These are phyloP conservation scores for Spisula subtruncata DNA, from an alignment of 2,888 invertebrate genomes.

Conservation along the genomic window DNA sequence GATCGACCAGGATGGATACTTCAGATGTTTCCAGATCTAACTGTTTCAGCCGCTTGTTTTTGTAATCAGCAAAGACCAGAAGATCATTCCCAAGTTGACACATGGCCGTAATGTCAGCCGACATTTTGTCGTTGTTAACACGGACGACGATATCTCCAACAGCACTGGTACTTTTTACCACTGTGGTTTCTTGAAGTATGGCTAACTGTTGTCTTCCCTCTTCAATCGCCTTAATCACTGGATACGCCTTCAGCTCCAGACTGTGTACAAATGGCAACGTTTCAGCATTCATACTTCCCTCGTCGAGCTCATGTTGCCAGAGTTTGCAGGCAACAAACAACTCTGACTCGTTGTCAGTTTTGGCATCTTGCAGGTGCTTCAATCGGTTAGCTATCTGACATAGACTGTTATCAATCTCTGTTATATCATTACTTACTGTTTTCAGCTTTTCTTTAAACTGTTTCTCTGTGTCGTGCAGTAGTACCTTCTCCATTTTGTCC, in stretches of 20 bases:
- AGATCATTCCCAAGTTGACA: not conserved
- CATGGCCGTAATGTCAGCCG: not conserved
- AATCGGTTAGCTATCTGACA: not conserved
- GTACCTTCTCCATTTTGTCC: not conserved
- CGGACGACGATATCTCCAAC: not conserved
- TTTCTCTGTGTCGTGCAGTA: not conserved
- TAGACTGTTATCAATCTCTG: not conserved
- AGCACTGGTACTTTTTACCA: not conserved
- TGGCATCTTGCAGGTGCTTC: not conserved
- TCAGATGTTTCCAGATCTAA: not conserved
- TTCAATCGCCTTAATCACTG: not conserved
- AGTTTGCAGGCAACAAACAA: not conserved
- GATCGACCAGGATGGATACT: not conserved
- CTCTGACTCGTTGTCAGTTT: not conserved
- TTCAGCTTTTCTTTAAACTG: not conserved
- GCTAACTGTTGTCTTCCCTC: not conserved
- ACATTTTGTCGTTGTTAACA: not conserved
- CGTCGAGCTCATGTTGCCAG: not conserved
- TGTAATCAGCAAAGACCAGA: constrained; percentile 4
- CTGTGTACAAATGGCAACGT: constrained; percentile 5
- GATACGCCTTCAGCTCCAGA: not conserved
- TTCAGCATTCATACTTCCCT: not conserved
- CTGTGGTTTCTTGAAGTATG: not conserved
- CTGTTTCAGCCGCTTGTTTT: not conserved
- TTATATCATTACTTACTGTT: not conserved